These are phyloP conservation scores for Zonotrichia albicollis DNA, from an alignment of 2,797 vertebrate genomes.

Conservation along the genomic window DNA sequence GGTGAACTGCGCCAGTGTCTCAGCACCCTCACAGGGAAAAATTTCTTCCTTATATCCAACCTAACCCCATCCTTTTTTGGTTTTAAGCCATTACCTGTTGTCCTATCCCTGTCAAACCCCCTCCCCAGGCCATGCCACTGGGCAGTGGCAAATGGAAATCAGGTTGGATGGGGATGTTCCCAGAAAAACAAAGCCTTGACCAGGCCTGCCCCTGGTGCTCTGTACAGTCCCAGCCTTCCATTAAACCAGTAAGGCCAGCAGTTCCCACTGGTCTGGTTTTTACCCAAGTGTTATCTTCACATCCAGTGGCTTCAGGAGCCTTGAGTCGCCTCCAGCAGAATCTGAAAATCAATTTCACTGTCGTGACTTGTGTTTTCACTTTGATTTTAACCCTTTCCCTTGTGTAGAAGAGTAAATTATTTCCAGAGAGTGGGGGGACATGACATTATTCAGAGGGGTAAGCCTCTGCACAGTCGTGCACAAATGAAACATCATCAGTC, in stretches of 20 bases:
- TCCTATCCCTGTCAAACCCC: background rate
- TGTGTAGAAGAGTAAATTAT: background rate
- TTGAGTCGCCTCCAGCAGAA: background rate
- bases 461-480: background rate
- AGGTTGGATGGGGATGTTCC: background rate
- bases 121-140: background rate
- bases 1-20: background rate
- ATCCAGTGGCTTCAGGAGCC: background rate
- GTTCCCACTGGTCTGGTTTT: background rate
- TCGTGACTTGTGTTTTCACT: background rate
- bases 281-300: background rate
- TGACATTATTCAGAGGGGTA: background rate
- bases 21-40: background rate
- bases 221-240: background rate
- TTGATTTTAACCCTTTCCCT: background rate
- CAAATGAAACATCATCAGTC: background rate
- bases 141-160: background rate
- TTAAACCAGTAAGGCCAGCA: background rate
- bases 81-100: background rate
- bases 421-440: rapidly evolving
- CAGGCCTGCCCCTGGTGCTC: background rate
- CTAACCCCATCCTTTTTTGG: background rate
- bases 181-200: background rate
- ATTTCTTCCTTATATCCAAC: background rate
- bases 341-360: background rate